Conservation (phyloP, 2,888 invertebrate species). For the Myathropa florea region DNA sequence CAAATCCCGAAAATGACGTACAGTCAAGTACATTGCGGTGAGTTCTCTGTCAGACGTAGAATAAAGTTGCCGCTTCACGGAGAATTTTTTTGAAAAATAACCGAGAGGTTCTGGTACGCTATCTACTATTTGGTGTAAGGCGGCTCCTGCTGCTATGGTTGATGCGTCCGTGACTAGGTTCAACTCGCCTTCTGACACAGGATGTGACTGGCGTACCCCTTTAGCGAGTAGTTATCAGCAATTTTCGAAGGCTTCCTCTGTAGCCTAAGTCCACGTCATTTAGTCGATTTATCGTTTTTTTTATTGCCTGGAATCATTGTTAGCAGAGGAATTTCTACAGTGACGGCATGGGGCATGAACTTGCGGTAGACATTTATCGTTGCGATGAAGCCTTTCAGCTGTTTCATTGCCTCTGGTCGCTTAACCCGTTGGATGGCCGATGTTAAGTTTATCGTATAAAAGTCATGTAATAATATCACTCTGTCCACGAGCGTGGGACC, state of each 20-base stretch:
- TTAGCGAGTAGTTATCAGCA: too few relatives aligned
- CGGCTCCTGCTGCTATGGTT: neutral
- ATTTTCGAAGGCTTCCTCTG: too few relatives aligned
- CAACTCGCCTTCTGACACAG: neutral
- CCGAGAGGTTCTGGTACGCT: neutral
- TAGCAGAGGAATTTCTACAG: neutral
- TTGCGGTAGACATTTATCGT: slow-evolving; percentile 4
- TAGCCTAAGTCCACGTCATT: too few relatives aligned
- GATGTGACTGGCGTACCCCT: too few relatives aligned
- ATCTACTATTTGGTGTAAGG: neutral
- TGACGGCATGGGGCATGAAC: neutral
- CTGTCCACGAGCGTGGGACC: slow-evolving; percentile 5
- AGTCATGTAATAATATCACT: too few relatives aligned
- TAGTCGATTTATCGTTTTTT: neutral
- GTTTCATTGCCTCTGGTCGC: neutral
- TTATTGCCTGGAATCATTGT: neutral
- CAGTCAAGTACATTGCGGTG: neutral
- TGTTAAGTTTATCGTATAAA: too few relatives aligned
- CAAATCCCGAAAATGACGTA: neutral
- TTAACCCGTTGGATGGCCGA: slow-evolving; percentile 1
- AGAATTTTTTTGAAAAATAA: too few relatives aligned
- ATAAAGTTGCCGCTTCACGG: too few relatives aligned
- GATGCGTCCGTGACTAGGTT: slow-evolving; percentile 1
- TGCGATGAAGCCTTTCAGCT: slow-evolving; percentile 11
- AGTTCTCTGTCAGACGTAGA: too few relatives aligned